A percentile compares a stretch with the other conserved stretches of the same genome.
Conservation (phyloP, 2,888 invertebrate genomes). For the Acanthoscelides obtectus region DNA sequence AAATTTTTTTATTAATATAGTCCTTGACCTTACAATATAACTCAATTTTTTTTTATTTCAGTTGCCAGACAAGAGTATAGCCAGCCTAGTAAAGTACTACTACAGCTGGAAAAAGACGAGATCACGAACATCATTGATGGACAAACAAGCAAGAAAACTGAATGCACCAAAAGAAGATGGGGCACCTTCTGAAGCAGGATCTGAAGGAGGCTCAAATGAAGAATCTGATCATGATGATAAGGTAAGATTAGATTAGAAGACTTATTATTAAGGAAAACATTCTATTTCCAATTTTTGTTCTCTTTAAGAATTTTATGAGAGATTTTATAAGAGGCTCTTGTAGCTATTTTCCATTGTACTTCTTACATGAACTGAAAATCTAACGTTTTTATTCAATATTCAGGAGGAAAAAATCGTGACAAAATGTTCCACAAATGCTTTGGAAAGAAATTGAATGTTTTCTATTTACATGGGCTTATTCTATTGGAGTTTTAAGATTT, state of each 20-base stretch:
- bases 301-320: too few relatives aligned
- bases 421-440: too few relatives aligned
- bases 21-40: too few relatives aligned
- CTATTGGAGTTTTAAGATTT: background rate
- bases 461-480: background rate
- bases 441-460: background rate
- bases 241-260: constrained; percentile 53
- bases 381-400: too few relatives aligned
- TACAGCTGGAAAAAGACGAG: constrained; percentile 98
- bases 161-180: constrained; percentile 64
- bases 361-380: too few relatives aligned
- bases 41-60: constrained; percentile 43
- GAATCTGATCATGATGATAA: constrained; percentile 89
- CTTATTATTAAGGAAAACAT: background rate
- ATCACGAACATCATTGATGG: constrained; percentile 90
- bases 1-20: background rate
- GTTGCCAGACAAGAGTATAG: constrained; percentile 96
- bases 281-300: background rate
- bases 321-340: too few relatives aligned
- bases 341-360: too few relatives aligned
- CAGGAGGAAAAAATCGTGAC: too few relatives aligned
- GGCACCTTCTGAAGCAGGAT: constrained; percentile 70
- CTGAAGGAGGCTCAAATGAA: constrained; percentile 78
- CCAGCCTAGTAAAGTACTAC: constrained; percentile 93
- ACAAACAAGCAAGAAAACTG: constrained; percentile 69